A percentile compares a stretch with the other conserved stretches of the same genome.
phyloP scores from a whole-genome alignment of 1,140 invertebrate species.

The Ceratosolen solmsi region DNA sequence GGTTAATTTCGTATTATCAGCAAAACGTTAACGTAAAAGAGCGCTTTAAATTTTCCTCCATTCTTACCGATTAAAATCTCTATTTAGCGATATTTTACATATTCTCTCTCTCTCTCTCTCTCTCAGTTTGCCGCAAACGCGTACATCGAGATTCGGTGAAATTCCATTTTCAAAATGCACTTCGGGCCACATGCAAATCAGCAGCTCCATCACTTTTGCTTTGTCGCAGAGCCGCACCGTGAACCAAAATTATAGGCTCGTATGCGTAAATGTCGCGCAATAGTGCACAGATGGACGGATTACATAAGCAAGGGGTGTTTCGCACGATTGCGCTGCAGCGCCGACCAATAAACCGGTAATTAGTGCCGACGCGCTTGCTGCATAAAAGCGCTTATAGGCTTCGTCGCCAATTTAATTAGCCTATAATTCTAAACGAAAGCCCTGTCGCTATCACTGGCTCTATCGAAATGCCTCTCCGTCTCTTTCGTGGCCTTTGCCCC shows the following conservation, averaged over 20 bases:
- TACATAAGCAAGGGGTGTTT: background rate
- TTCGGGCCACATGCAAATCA: too few relatives aligned
- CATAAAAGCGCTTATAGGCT: constrained; percentile 36
- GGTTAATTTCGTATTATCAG: too few relatives aligned
- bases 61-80: too few relatives aligned
- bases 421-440: constrained; percentile 38
- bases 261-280: background rate
- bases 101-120: too few relatives aligned
- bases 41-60: too few relatives aligned
- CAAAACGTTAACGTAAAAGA: too few relatives aligned
- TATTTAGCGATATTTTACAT: too few relatives aligned
- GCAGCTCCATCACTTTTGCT: too few relatives aligned
- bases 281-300: constrained; percentile 26
- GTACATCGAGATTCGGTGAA: too few relatives aligned
- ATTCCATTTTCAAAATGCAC: too few relatives aligned
- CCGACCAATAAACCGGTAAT: constrained; percentile 31
- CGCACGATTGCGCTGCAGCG: background rate
- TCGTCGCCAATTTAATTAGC: constrained; percentile 44
- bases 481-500: background rate
- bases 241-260: constrained; percentile 3
- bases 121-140: too few relatives aligned
- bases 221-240: too few relatives aligned
- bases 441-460: background rate
- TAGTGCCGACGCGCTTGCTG: background rate
- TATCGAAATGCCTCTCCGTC: background rate